phyloP scores from a whole-genome alignment of 2,888 invertebrate genomes.

The Mimumesa dahlbomi region DNA sequence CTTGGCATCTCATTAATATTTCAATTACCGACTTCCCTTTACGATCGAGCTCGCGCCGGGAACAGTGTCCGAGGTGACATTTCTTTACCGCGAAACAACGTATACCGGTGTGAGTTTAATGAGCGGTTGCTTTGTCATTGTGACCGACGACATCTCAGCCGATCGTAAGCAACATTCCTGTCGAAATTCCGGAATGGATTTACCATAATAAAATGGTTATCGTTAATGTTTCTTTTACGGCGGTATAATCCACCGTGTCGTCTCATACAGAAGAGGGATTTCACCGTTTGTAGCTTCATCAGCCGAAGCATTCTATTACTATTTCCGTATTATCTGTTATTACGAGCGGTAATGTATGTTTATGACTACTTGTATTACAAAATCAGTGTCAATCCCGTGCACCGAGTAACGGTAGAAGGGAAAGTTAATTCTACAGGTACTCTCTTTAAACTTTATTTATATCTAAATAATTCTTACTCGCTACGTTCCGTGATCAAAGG shows the following conservation, averaged over 20 bases:
- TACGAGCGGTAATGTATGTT: constrained; percentile 24
- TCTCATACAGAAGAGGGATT: constrained; percentile 5
- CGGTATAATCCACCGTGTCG: constrained; percentile 9
- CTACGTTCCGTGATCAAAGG: constrained; percentile 1
- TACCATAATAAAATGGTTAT: constrained; percentile 24
- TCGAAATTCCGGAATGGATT: constrained; percentile 46
- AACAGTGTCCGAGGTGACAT: constrained; percentile 17
- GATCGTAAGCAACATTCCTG: constrained; percentile 13
- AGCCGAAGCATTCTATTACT: constrained; percentile 10
- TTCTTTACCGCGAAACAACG: constrained; percentile 22
- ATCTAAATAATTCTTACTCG: constrained; percentile 9
- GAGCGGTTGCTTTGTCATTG: constrained; percentile 35
- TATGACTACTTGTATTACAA: constrained; percentile 16
- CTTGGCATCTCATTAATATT: constrained; percentile 62
- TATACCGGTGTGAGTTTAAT: constrained; percentile 20
- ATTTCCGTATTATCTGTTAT: constrained; percentile 26
- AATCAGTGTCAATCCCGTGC: constrained; percentile 23
- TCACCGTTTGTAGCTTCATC: constrained; percentile 20
- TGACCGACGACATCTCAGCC: constrained; percentile 28
- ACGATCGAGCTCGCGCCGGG: constrained; percentile 47
- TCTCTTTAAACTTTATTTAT: constrained; percentile 3
- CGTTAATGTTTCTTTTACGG: constrained; percentile 21
- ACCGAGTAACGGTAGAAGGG: constrained; percentile 6
- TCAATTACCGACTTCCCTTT: constrained; percentile 59
- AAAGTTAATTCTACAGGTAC: constrained; percentile 1